Evolutionary conservation across 2,113 vertebrate species (phyloP), one percentile per base, ranked within the genome.

Genomic region (Ameiurus melas): DNA sequence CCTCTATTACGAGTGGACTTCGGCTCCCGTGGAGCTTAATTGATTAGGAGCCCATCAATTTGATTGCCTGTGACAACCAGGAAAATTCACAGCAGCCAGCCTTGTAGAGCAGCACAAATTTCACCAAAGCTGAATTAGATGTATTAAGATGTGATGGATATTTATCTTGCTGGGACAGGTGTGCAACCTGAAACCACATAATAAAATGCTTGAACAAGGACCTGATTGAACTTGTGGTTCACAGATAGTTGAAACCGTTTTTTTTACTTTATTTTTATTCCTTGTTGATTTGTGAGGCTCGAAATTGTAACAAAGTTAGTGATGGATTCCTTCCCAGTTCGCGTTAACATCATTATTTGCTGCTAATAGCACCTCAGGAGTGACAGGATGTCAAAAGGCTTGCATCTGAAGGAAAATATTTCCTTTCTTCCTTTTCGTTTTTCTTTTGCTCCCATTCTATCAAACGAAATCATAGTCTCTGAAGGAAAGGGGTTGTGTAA

Each of bases 1-100:
- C 75, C 75, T 83, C 20, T 55, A 85, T 83, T 85, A 83, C 14
- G 64, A 86, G 57, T 78, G 62, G 71, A 68, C 62, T 70, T 27
- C 60, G 47, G 39, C 79, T 82, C 84, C 85, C 39, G 17, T 14
- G 68, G 64, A 85, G 30, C 81, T 22, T 81, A 84, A 80, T 85
- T 27, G 82, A 90, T 88, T 86, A 88, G 73, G 66, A 88, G 75
- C 66, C 71, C 57, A 85, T 88, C 71, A 88, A 77, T 90, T 91
- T 68, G 87, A 91, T 89, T 43, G 70, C 57, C 86, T 64, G 73
- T 89, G 82, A 88, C 83, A 87, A 68, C 39, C 78, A 78, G 58
- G 77, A 71, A 79, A 36, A 85, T 85, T 66, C 64, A 58, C 60
- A 88, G 66, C 53, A 47, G 25, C 62, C 53, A 55, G 86, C 43